phyloP scores from a whole-genome alignment of 2,797 vertebrate genomes.

The Kryptopterus vitreolus region DNA sequence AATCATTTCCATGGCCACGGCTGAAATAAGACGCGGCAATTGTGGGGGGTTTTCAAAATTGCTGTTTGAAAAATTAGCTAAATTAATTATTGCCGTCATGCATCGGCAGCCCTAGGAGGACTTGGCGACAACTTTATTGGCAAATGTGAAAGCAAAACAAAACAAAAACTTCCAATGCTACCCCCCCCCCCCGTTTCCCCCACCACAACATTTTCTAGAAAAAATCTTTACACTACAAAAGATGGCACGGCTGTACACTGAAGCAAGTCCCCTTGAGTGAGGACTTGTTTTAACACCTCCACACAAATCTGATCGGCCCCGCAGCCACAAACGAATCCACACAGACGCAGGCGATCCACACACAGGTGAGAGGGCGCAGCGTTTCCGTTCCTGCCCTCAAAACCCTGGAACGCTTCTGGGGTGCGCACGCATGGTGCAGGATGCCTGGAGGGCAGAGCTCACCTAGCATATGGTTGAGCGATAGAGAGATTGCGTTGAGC shows the following conservation, averaged over 20 bases:
- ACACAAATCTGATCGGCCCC: slow-evolving; percentile 47
- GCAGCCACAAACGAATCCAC: slow-evolving; percentile 36
- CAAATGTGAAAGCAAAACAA: neutral
- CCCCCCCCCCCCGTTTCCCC: no score
- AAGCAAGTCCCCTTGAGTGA: slow-evolving; percentile 31
- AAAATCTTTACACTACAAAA: slow-evolving; percentile 18
- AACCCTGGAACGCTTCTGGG: slow-evolving; percentile 7
- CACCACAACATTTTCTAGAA: no score
- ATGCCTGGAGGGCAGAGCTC: slow-evolving; percentile 47
- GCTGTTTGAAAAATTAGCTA: slow-evolving; percentile 1
- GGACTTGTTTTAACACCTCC: slow-evolving; percentile 45
- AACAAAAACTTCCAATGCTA: neutral
- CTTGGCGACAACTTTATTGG: neutral
- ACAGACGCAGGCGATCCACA: slow-evolving; percentile 10
- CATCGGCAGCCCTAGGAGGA: neutral
- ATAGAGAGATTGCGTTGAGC: slow-evolving; percentile 39
- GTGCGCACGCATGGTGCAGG: slow-evolving; percentile 38
- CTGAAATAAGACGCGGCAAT: neutral
- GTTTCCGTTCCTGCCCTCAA: neutral
- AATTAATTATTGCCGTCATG: slow-evolving; percentile 3
- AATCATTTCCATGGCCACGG: neutral
- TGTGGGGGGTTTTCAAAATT: neutral
- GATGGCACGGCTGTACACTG: neutral
- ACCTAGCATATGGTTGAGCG: slow-evolving; percentile 50
- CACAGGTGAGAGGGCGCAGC: slow-evolving; percentile 33